These are phyloP conservation scores for Unio pictorum DNA, from an alignment of 2,888 invertebrate species.

Conservation along the genomic window DNA sequence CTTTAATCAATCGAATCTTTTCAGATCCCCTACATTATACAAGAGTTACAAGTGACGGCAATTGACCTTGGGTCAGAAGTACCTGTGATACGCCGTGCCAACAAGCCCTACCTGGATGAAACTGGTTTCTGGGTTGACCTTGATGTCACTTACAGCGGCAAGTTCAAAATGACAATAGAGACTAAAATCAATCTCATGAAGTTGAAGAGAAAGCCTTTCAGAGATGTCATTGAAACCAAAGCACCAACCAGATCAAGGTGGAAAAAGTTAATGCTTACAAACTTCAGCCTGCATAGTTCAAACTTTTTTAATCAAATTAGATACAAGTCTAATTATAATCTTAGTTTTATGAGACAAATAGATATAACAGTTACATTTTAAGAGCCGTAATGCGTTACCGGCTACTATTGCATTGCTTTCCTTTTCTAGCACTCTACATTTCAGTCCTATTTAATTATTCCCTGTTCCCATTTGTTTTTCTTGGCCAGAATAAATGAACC, in stretches of 20 bases:
- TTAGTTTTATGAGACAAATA: too few species aligned
- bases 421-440: too few species aligned
- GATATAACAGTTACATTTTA: too few species aligned
- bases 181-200: constrained; percentile 90
- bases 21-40: constrained; percentile 87
- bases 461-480: too few species aligned
- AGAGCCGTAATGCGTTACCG: too few species aligned
- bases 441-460: too few species aligned
- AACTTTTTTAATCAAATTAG: too few species aligned
- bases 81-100: constrained; percentile 67
- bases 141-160: constrained; percentile 81
- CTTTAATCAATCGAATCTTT: constrained; percentile 8
- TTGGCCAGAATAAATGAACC: too few species aligned
- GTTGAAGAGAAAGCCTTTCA: constrained; percentile 68
- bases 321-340: too few species aligned
- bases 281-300: too few species aligned
- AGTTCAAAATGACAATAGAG: constrained; percentile 86
- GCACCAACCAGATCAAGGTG: not conserved
- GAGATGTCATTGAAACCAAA: not conserved
- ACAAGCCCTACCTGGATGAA: constrained; percentile 80
- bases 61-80: constrained; percentile 78
- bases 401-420: too few species aligned
- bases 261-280: too few species aligned
- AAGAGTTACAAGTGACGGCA: constrained; percentile 84
- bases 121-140: constrained; percentile 92